Percentiles rank a stretch among this genome's conserved stretches.
These are phyloP conservation scores for Reinhardtius hippoglossoides DNA, from an alignment of 2,113 vertebrate genomes.

Conservation along the genomic window DNA sequence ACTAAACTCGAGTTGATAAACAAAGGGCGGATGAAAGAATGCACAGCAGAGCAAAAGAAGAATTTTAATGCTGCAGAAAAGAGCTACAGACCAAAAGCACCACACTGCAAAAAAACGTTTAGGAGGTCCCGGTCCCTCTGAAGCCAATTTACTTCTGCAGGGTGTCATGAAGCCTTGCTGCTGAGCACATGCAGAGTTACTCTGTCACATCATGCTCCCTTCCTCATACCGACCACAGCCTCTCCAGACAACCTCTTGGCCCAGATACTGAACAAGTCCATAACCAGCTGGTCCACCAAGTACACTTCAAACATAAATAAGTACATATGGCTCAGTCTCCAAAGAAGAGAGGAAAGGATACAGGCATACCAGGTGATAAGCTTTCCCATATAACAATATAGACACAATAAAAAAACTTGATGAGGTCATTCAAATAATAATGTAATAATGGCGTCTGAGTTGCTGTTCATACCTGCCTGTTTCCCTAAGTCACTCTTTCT, in stretches of 20 bases:
- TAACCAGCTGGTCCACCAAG: conserved; percentile 67
- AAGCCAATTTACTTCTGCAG: conserved; percentile 60
- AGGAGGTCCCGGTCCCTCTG: conserved; percentile 42
- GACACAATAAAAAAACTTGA: not conserved
- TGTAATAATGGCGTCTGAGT: not conserved
- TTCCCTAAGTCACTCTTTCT: conserved; percentile 44
- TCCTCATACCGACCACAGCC: conserved; percentile 60
- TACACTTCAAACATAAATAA: conserved; percentile 67
- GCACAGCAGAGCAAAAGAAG: conserved; percentile 42
- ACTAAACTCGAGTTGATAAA: conserved; percentile 7
- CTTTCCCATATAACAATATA: not conserved
- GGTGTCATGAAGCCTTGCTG: conserved; percentile 44
- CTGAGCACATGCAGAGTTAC: conserved; percentile 40
- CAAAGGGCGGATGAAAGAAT: conserved; percentile 1
- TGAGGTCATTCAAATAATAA: not conserved
- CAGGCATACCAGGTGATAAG: not conserved
- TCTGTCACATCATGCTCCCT: conserved; percentile 57
- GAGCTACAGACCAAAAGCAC: conserved; percentile 37
- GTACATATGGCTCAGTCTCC: conserved; percentile 27
- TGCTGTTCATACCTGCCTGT: conserved; percentile 69
- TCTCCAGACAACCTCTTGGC: conserved; percentile 66
- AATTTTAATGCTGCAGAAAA: conserved; percentile 34
- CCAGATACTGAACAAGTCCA: conserved; percentile 67
- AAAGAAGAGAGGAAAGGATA: not conserved
- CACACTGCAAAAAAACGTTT: conserved; percentile 44